Conservation (phyloP, 2,888 invertebrate species). For the Andricus curvator region DNA sequence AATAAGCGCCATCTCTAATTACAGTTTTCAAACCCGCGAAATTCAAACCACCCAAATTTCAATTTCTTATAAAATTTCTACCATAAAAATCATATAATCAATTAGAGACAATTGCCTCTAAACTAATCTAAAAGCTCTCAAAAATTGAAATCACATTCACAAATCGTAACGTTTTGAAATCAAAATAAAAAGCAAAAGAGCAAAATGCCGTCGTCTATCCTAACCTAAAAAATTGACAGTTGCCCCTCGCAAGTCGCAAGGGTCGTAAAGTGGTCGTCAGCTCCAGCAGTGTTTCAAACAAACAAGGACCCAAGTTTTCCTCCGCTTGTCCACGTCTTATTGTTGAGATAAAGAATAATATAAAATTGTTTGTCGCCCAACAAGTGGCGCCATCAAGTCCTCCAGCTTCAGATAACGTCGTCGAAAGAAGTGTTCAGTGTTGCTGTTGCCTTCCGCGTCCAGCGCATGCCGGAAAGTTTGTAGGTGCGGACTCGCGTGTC, state of each 20-base stretch:
- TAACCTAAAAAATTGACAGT: neutral
- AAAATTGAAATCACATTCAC: neutral
- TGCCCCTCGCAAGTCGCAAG: neutral
- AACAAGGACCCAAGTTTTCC: neutral
- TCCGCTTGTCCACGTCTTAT: neutral
- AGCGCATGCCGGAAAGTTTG: slow-evolving; percentile 7
- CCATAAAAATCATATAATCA: neutral
- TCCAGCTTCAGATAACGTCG: neutral
- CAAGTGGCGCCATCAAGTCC: slow-evolving; percentile 28
- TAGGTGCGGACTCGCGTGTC: slow-evolving; percentile 36
- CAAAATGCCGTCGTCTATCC: too few relatives aligned
- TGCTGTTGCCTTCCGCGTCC: slow-evolving; percentile 16
- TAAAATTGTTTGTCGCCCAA: neutral
- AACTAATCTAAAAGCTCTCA: neutral
- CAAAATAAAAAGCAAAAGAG: neutral
- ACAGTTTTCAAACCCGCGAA: neutral
- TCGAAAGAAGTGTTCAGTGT: neutral
- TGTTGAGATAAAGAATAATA: neutral
- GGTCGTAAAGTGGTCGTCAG: neutral
- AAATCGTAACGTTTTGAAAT: neutral
- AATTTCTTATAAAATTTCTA: neutral
- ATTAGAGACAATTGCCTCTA: neutral
- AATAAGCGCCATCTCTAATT: neutral
- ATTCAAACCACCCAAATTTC: neutral
- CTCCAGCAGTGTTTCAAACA: neutral